Evolutionary conservation across 1,140 invertebrate genomes (phyloP).

Genomic region (Lucilia cuprina): DNA sequence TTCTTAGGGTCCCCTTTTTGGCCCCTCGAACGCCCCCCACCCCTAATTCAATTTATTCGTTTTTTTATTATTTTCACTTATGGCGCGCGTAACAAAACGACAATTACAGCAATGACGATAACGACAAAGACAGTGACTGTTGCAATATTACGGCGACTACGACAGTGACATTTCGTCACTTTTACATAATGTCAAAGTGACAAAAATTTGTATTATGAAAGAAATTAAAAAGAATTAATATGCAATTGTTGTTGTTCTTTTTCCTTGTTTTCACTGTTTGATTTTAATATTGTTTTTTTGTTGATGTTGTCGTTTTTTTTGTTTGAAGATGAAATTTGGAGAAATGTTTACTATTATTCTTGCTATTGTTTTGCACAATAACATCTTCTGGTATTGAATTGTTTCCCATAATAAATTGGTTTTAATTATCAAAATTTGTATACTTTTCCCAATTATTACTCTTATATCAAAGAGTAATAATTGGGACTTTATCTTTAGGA

Average conservation of each 20-base stretch:
- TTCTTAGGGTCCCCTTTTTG: not conserved
- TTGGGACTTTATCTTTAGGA: no score
- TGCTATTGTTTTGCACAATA: slow-evolving; percentile 7
- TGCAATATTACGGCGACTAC: not conserved
- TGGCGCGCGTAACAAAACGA: slow-evolving; percentile 15
- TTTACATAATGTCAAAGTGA: not conserved
- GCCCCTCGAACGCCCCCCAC: not conserved
- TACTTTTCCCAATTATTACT: no score
- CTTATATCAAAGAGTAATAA: no score
- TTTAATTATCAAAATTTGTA: no score
- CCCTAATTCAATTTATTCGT: not conserved
- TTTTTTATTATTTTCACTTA: slow-evolving; percentile 18
- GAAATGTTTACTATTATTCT: not conserved
- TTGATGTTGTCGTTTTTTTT: no score
- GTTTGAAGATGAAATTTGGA: no score
- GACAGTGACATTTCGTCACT: not conserved
- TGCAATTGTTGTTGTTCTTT: no score
- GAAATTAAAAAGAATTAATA: no score
- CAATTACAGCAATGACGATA: not conserved
- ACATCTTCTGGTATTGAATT: not conserved
- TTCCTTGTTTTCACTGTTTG: no score
- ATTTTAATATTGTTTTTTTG: no score
- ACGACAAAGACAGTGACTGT: not conserved
- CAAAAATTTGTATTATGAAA: not conserved
- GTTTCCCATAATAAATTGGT: not conserved